Evolutionary conservation across 2,113 vertebrate species (phyloP).

Genomic region (Ictalurus furcatus): DNA sequence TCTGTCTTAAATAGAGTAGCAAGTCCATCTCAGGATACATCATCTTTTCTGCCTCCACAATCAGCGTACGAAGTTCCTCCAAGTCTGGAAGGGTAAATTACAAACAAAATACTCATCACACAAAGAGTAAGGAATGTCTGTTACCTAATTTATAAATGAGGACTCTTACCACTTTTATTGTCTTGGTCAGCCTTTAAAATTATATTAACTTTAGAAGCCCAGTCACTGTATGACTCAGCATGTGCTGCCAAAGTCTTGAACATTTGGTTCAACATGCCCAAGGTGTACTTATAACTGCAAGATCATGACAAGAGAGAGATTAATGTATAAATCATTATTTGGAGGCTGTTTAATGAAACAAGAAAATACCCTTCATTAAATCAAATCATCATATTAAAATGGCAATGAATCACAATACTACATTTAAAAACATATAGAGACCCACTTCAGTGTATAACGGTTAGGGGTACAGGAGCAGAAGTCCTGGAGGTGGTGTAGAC

Average conservation of each 20-base stretch:
- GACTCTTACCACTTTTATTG: slow-evolving; percentile 83
- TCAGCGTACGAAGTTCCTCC: slow-evolving; percentile 82
- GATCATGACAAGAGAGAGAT: not conserved
- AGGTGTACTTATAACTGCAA: slow-evolving; percentile 85
- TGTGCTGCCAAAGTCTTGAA: slow-evolving; percentile 81
- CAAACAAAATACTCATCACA: not conserved
- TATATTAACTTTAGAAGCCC: slow-evolving; percentile 82
- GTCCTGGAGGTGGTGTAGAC: slow-evolving; percentile 84
- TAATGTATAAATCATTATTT: not conserved
- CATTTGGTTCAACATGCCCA: slow-evolving; percentile 85
- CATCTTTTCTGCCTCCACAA: slow-evolving; percentile 87
- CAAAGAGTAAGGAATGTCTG: not conserved
- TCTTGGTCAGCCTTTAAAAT: slow-evolving; percentile 83
- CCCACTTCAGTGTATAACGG: slow-evolving; percentile 87
- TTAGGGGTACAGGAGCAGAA: slow-evolving; percentile 84
- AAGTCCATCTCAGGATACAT: slow-evolving; percentile 84
- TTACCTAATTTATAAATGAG: not conserved
- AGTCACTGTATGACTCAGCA: slow-evolving; percentile 86
- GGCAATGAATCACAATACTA: not conserved
- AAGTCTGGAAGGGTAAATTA: slow-evolving; percentile 73
- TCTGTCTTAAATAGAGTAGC: slow-evolving; percentile 78
- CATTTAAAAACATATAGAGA: slow-evolving; percentile 3
- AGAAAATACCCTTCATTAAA: not conserved
- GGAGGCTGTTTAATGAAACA: not conserved
- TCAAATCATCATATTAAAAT: not conserved